These are phyloP conservation scores for Actinia tenebrosa DNA, from an alignment of 64 coral and sea anemone genomes.

Conservation along the genomic window DNA sequence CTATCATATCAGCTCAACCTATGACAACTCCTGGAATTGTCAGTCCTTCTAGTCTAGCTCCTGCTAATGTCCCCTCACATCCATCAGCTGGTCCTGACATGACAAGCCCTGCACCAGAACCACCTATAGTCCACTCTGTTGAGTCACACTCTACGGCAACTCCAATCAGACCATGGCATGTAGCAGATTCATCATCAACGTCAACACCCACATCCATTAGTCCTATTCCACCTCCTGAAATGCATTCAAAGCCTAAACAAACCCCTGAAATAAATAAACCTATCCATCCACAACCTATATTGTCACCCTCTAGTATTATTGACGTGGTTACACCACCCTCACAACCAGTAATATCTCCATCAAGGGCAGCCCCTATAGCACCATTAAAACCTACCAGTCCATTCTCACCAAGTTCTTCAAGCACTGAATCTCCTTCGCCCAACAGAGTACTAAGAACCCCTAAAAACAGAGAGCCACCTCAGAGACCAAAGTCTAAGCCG, in stretches of 20 bases:
- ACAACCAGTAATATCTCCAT: not conserved
- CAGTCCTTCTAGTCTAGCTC: not conserved
- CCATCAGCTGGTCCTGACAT: not conserved
- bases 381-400: not conserved
- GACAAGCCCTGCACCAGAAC: not conserved
- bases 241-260: not conserved
- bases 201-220: not conserved
- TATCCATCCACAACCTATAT: not conserved
- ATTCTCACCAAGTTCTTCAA: not conserved
- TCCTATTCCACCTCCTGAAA: not conserved
- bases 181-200: not conserved
- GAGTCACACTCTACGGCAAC: not conserved
- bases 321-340: not conserved
- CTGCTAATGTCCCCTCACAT: not conserved
- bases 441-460: constrained; percentile 7
- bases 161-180: not conserved
- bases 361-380: not conserved
- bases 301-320: not conserved
- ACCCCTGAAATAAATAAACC: not conserved
- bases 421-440: not conserved
- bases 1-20: constrained; percentile 78
- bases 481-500: constrained; percentile 72
- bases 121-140: not conserved
- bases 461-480: constrained; percentile 56
- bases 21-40: constrained; percentile 44